phyloP scores from a whole-genome alignment of 2,888 invertebrate species.

The Cataglyphis livida region DNA sequence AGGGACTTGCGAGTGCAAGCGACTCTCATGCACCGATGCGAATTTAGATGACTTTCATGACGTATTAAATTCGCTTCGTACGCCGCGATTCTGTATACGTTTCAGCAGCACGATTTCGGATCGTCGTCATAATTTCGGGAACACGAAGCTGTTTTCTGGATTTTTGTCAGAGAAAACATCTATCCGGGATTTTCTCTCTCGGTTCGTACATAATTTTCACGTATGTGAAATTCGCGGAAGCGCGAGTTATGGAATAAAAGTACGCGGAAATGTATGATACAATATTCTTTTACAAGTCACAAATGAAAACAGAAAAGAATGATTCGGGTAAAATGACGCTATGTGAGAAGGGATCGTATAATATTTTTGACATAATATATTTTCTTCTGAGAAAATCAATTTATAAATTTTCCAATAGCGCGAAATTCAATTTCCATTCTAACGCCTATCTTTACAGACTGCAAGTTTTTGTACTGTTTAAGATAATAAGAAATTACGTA shows the following conservation, averaged over 20 bases:
- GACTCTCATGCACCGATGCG: slow-evolving; percentile 39
- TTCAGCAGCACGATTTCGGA: slow-evolving; percentile 24
- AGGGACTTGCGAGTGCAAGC: slow-evolving; percentile 21
- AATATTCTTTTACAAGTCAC: background rate
- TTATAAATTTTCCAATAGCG: background rate
- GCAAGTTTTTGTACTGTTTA: background rate
- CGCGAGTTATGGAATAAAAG: slow-evolving; percentile 16
- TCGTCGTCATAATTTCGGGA: slow-evolving; percentile 57
- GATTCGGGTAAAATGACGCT: background rate
- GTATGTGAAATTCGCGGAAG: slow-evolving; percentile 33
- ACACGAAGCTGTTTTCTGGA: slow-evolving; percentile 39
- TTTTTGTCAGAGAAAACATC: slow-evolving; percentile 31
- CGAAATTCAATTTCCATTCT: background rate
- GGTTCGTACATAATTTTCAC: slow-evolving; percentile 50
- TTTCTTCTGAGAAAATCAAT: background rate
- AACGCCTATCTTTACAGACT: background rate
- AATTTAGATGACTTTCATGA: slow-evolving; percentile 60
- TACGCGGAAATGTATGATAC: background rate
- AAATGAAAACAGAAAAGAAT: background rate
- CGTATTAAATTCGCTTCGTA: slow-evolving; percentile 60
- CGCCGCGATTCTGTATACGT: slow-evolving; percentile 39
- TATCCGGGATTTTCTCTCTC: slow-evolving; percentile 39
- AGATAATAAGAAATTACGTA: background rate
- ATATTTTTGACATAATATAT: background rate
- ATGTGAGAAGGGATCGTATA: background rate